These are phyloP conservation scores for Drosophila pseudoobscura DNA, from an alignment of 1,140 invertebrate species.

Conservation along the genomic window DNA sequence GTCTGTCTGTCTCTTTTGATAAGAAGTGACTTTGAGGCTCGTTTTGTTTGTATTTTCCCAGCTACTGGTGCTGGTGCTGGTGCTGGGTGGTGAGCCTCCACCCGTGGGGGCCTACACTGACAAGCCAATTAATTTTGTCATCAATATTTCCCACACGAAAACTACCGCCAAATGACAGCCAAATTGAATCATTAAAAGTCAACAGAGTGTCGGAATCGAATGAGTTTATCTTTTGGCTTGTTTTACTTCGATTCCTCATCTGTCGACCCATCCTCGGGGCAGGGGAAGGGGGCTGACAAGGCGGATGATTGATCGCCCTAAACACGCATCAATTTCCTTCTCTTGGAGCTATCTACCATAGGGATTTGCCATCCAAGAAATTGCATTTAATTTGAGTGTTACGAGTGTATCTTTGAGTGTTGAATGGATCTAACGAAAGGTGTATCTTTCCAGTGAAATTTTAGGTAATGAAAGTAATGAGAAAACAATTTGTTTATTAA, in stretches of 20 bases:
- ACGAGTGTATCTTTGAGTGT: not conserved
- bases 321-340: slow-evolving; percentile 43
- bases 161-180: slow-evolving; percentile 46
- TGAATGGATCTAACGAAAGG: no score
- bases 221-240: slow-evolving; percentile 55
- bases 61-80: not conserved
- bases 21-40: slow-evolving; percentile 30
- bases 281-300: slow-evolving; percentile 30
- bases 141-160: slow-evolving; percentile 60
- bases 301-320: slow-evolving; percentile 68
- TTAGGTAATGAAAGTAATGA: slow-evolving; percentile 10
- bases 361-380: slow-evolving; percentile 10
- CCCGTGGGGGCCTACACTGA: slow-evolving; percentile 27
- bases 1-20: slow-evolving; percentile 23
- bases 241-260: slow-evolving; percentile 41
- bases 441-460: not conserved
- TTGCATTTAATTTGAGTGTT: slow-evolving; percentile 28
- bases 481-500: not conserved
- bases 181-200: slow-evolving; percentile 79
- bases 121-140: slow-evolving; percentile 76
- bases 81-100: slow-evolving; percentile 2
- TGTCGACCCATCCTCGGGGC: slow-evolving; percentile 11
- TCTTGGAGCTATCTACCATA: no score
- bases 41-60: slow-evolving; percentile 30
- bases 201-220: slow-evolving; percentile 54